These are phyloP conservation scores for Andrena haemorrhoa DNA, from an alignment of 2,888 invertebrate genomes.

Conservation along the genomic window DNA sequence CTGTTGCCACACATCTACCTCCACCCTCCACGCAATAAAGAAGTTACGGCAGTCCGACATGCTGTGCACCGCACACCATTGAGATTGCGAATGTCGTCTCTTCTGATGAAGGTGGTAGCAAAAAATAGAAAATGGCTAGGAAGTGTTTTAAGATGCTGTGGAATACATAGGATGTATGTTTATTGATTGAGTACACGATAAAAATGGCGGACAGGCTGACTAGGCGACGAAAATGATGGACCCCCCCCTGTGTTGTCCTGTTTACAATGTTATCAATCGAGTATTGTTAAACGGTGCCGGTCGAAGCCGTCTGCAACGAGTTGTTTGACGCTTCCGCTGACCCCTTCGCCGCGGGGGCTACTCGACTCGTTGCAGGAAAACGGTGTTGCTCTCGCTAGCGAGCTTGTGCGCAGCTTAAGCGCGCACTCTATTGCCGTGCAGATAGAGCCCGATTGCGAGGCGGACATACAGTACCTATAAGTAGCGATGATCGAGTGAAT, in stretches of 20 bases:
- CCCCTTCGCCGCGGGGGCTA: slow-evolving; percentile 43
- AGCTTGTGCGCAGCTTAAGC: slow-evolving; percentile 53
- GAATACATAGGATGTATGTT: background rate
- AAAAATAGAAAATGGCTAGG: background rate
- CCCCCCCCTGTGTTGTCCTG: slow-evolving; percentile 18
- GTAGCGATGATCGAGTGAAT: slow-evolving; percentile 5
- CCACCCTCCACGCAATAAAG: background rate
- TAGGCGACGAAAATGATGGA: background rate
- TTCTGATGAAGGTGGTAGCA: background rate
- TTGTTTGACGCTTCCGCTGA: slow-evolving; percentile 63
- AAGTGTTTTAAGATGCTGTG: background rate
- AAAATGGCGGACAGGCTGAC: background rate
- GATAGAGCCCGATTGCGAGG: slow-evolving; percentile 40
- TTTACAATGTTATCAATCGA: slow-evolving; percentile 52
- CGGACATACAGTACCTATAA: slow-evolving; percentile 31
- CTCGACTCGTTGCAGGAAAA: slow-evolving; percentile 65
- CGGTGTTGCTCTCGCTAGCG: slow-evolving; percentile 50
- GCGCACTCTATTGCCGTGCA: slow-evolving; percentile 60
- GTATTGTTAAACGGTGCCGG: slow-evolving; percentile 29
- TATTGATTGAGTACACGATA: background rate
- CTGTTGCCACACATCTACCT: background rate
- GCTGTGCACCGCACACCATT: background rate
- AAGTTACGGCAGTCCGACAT: background rate
- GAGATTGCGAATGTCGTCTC: background rate
- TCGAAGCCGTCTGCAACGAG: slow-evolving; percentile 49